A percentile compares a stretch with the other conserved stretches of the same genome.
Conservation (phyloP, 2,113 vertebrate species). For the Rhipidura dahli region DNA sequence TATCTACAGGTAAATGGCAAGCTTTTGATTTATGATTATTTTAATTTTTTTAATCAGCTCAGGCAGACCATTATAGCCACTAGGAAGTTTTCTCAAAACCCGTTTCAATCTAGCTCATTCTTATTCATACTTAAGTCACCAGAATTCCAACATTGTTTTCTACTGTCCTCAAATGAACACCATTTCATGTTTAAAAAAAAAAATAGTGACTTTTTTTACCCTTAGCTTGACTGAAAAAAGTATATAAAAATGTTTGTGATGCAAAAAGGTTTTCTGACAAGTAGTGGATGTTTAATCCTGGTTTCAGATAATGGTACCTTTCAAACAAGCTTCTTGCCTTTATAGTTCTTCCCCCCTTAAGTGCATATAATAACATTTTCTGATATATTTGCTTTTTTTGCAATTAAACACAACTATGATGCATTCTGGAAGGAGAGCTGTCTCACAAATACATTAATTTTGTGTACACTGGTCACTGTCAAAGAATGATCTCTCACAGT, state of each 20-base stretch:
- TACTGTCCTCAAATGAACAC: neutral
- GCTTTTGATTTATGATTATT: neutral
- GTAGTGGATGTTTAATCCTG: neutral
- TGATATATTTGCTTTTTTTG: neutral
- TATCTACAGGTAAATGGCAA: neutral
- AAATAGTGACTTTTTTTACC: neutral
- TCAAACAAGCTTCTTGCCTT: neutral
- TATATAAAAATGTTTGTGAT: neutral
- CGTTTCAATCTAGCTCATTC: neutral
- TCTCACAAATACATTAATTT: neutral
- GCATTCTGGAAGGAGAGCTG: neutral
- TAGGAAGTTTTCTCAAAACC: neutral
- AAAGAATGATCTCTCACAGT: neutral
- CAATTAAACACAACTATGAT: neutral
- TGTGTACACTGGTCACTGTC: neutral
- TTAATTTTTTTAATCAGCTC: neutral
- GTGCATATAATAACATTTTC: neutral
- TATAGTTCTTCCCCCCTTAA: neutral
- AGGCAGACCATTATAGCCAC: neutral
- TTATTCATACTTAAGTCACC: neutral
- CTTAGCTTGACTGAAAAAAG: neutral
- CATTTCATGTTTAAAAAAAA: neutral
- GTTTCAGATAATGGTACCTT: neutral
- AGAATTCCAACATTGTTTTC: neutral
- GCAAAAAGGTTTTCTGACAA: neutral